phyloP scores from a whole-genome alignment of 2,797 vertebrate species.

The Intellagama lesueurii region DNA sequence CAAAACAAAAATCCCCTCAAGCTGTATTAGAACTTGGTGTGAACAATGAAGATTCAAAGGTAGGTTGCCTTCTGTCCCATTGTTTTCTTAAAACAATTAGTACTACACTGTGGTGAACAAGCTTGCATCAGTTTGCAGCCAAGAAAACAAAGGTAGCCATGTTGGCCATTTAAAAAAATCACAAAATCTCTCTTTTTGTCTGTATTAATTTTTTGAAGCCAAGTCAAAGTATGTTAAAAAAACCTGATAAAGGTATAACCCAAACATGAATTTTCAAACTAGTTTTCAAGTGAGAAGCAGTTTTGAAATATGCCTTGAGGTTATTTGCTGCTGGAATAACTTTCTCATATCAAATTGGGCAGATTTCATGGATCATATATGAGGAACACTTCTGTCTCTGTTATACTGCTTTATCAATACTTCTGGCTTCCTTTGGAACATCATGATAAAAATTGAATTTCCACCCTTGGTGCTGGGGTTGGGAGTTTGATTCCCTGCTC shows the following conservation, averaged over 20 bases:
- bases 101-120: background rate
- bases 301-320: slow-evolving; percentile 1
- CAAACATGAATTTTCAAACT: background rate
- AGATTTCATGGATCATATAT: background rate
- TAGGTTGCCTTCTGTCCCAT: slow-evolving; percentile 59
- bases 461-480: background rate
- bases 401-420: background rate
- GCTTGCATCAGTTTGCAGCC: background rate
- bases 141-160: background rate
- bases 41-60: slow-evolving; percentile 88
- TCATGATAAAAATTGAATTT: background rate
- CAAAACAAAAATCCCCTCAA: slow-evolving; percentile 88
- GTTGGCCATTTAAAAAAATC: background rate
- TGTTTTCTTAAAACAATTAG: background rate
- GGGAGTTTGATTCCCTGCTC: background rate
- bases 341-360: background rate
- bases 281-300: background rate
- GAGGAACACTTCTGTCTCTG: background rate
- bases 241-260: background rate
- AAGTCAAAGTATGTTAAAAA: background rate
- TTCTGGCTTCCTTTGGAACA: background rate
- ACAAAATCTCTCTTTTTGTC: background rate
- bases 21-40: slow-evolving; percentile 91
- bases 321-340: slow-evolving; percentile 1
- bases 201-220: background rate